Conservation (phyloP, 2,797 vertebrate species). For the Spinibarbus caldwelli region DNA sequence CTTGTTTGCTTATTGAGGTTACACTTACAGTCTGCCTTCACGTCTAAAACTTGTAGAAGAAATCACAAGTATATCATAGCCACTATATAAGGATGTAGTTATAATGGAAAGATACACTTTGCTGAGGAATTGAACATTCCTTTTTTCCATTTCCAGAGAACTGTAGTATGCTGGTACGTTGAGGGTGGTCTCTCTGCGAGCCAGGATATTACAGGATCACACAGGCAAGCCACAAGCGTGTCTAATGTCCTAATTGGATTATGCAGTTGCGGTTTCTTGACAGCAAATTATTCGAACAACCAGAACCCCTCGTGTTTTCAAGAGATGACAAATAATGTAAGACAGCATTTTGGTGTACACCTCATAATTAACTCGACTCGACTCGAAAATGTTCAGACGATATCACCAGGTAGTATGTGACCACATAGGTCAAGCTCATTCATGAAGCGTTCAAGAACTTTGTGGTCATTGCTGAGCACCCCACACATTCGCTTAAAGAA, state of each 20-base stretch:
- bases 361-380: not conserved
- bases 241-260: constrained; percentile 52
- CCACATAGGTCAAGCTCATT: not conserved
- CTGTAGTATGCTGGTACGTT: not conserved
- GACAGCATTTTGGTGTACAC: not conserved
- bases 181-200: constrained; percentile 6
- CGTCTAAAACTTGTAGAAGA: not conserved
- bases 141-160: constrained; percentile 27
- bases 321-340: constrained; percentile 12
- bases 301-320: constrained; percentile 6
- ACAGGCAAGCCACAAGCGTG: constrained; percentile 40
- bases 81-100: not conserved
- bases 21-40: not conserved
- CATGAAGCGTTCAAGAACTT: not conserved
- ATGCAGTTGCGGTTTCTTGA: constrained; percentile 30
- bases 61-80: not conserved
- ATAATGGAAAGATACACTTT: constrained; percentile 16
- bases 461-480: constrained; percentile 13
- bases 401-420: not conserved
- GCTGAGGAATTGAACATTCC: constrained; percentile 12
- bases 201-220: constrained; percentile 26
- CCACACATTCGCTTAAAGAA: constrained; percentile 15
- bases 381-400: not conserved
- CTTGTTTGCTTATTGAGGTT: constrained; percentile 12
- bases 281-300: constrained; percentile 39